Conservation (phyloP, 2,797 vertebrate species). For the Platalea minor region DNA sequence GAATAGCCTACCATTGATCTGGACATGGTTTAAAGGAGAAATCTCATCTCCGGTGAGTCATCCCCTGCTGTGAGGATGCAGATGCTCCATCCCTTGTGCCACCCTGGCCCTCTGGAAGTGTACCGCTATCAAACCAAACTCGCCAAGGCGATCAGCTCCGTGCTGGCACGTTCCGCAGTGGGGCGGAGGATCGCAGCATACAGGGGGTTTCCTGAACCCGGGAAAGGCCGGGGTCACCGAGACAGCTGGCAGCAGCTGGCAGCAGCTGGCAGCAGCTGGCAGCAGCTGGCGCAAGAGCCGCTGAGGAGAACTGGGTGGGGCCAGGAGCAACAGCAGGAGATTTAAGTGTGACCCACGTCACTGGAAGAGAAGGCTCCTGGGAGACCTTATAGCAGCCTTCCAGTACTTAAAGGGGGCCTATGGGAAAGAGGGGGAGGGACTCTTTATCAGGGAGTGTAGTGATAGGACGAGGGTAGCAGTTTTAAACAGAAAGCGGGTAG, state of each 20-base stretch:
- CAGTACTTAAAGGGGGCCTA: not conserved
- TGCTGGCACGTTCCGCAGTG: not conserved
- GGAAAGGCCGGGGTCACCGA: not conserved
- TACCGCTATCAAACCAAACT: no score
- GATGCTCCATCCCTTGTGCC: no score
- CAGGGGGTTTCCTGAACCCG: not conserved
- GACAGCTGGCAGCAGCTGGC: no score
- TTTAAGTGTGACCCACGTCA: not conserved
- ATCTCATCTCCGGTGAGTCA: not conserved
- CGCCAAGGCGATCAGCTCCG: not conserved
- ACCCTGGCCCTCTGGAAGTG: no score
- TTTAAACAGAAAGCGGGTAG: not conserved
- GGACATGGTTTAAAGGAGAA: not conserved
- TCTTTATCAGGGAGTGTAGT: no score
- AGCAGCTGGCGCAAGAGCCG: no score
- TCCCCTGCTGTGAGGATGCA: no score
- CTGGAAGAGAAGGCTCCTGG: not conserved
- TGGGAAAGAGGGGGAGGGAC: rapidly evolving
- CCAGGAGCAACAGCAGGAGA: no score
- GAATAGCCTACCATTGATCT: not conserved
- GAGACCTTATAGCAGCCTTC: rapidly evolving
- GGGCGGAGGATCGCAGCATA: not conserved
- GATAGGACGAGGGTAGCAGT: rapidly evolving
- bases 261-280: no score
- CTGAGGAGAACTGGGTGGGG: rapidly evolving